Percentiles rank a stretch among this genome's conserved stretches.
phyloP scores from a whole-genome alignment of 1,140 invertebrate species.

The Cephus cinctus region DNA sequence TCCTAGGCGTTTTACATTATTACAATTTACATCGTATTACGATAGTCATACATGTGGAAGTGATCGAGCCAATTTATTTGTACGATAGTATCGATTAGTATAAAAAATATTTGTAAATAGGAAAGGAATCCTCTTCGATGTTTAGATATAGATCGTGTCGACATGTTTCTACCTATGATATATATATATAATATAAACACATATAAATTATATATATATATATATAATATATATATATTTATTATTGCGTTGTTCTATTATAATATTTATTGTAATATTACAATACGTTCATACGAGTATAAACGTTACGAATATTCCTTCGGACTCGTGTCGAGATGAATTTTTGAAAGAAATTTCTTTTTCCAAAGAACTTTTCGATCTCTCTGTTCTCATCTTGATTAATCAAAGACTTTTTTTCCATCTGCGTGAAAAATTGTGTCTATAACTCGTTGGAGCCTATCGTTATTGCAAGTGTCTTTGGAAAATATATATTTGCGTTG shows the following conservation, averaged over 20 bases:
- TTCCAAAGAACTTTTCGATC: neutral
- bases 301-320: too few species aligned
- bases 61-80: too few species aligned
- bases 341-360: neutral
- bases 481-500: too few species aligned
- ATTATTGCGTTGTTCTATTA: slow-evolving; percentile 57
- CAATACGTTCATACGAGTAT: slow-evolving; percentile 17
- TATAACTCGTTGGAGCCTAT: too few species aligned
- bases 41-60: too few species aligned
- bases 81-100: too few species aligned
- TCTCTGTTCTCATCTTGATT: neutral
- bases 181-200: neutral
- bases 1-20: slow-evolving; percentile 18
- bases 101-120: neutral
- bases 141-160: slow-evolving; percentile 52
- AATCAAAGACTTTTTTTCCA: too few species aligned
- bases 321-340: too few species aligned
- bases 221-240: slow-evolving; percentile 47
- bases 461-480: too few species aligned
- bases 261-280: slow-evolving; percentile 54
- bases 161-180: slow-evolving; percentile 34
- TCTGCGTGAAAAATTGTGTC: too few species aligned
- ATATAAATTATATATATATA: slow-evolving; percentile 43
- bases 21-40: slow-evolving; percentile 5
- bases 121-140: slow-evolving; percentile 40